Conservation (phyloP, 2,888 invertebrate genomes). For the Barypeithes pellucidus region DNA sequence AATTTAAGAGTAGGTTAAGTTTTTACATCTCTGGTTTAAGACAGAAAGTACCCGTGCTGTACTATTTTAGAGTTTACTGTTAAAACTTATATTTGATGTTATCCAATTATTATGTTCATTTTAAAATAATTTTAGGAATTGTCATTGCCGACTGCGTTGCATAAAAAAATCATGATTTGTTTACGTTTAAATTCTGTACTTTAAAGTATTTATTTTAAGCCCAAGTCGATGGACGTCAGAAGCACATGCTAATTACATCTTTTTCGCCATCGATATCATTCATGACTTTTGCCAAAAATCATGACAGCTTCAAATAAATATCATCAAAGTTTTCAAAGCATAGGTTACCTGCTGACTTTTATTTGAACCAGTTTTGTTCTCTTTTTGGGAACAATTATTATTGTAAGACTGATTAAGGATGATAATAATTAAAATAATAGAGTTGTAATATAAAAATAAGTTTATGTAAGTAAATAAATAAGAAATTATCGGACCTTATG, state of each 20-base stretch:
- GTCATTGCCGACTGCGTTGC: neutral
- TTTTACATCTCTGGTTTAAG: conserved; percentile 47
- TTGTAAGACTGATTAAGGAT: neutral
- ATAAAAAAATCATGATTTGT: conserved; percentile 31
- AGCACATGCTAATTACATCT: neutral
- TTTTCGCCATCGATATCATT: neutral
- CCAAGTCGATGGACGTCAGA: neutral
- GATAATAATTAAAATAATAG: too few species aligned
- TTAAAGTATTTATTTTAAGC: conserved; percentile 21
- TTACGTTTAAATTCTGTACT: conserved; percentile 25
- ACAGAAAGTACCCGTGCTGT: conserved; percentile 35
- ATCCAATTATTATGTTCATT: neutral
- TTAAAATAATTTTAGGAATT: neutral
- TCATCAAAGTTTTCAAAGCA: neutral
- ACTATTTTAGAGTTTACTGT: conserved; percentile 24
- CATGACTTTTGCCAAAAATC: conserved; percentile 2
- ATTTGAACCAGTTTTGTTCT: neutral
- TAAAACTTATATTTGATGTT: neutral
- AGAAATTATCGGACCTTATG: neutral
- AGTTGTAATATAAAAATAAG: too few species aligned
- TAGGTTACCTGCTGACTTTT: neutral
- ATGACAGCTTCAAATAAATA: neutral
- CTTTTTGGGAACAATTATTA: neutral
- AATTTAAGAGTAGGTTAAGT: conserved; percentile 51
- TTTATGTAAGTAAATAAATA: neutral